Evolutionary conservation across 2,113 vertebrate genomes (phyloP).

Genomic region (Psittacus erithacus): DNA sequence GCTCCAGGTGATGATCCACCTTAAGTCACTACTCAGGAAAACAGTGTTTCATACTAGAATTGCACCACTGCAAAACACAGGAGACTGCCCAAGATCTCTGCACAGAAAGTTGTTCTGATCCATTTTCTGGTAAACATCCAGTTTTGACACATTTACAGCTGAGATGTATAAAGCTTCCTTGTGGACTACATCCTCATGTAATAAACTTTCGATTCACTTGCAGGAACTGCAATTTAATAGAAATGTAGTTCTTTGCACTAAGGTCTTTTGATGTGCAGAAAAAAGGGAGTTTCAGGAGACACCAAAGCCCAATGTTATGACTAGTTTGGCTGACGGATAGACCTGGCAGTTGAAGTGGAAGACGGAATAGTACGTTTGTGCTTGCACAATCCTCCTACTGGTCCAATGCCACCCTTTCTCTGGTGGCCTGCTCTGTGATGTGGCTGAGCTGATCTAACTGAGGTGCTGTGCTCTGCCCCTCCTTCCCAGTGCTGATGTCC

Average conservation of each 20-base stretch:
- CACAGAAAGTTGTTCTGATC: background rate
- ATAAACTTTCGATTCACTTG: background rate
- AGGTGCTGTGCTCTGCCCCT: background rate
- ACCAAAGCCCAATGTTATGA: background rate
- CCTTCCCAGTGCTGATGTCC: background rate
- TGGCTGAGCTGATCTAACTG: background rate
- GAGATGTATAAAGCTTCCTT: background rate
- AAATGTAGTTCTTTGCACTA: background rate
- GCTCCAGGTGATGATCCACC: background rate
- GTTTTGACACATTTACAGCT: background rate
- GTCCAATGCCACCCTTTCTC: background rate
- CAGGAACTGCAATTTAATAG: background rate
- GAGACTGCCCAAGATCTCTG: background rate
- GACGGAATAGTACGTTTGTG: background rate
- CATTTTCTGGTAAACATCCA: background rate
- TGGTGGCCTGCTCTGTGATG: background rate
- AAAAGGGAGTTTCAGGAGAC: background rate
- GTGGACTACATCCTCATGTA: background rate
- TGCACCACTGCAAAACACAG: background rate
- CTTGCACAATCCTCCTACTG: background rate
- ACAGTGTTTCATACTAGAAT: background rate
- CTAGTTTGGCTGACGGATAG: background rate
- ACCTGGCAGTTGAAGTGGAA: background rate
- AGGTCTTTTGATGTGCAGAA: background rate
- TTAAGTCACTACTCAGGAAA: background rate